Evolutionary conservation across 2,888 invertebrate genomes (phyloP), one percentile per base, ranked within the genome.

Genomic region (Matsumyia berberina): DNA sequence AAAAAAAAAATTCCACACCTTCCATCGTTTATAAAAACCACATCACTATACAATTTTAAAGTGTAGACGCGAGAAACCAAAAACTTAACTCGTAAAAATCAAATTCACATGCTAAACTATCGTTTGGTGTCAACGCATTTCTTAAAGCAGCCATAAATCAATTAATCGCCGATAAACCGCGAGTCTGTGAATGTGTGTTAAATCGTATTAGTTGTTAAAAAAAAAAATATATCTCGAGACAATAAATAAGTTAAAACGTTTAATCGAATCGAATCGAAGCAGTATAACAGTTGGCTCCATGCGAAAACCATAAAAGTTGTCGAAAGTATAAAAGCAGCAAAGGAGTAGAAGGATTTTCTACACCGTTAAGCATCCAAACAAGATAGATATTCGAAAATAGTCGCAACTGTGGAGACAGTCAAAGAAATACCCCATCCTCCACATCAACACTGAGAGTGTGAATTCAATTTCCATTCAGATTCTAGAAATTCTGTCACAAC

Each of bases 51-150:
- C 69, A 46, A 24, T 58, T 57, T 42, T 39, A 72, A 86, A 77
- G 60, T 72, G 69, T 67, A 46, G 19, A 58, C 46, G 39, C 39
- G 15, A 57, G 60, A 60, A 70, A 53, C 35, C 35, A 11, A 15
- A 39, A 72, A 44, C 64, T 72, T 51, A 81, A 73, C 77, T 78
- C 69, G 51, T 79, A 29, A 51, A 46, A 51, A 46, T 74, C 58
- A 70, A 69, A 86, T 87, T 89, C 90, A 91, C 90, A 97, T 97
- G 97, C 96, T 97, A 94, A 97, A 96, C 93, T 95, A 97, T 95
- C 95, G 97, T 93, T 94, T 97, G 91, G 97, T 97, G 88, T 96
- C 97, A 92, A 97, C 97, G 92, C 97, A 97, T 93, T 97, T 97
- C 92, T 93, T 97, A 92, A 97, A 97, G 93, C 97, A 97, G 93